Evolutionary conservation across 2,113 vertebrate species (phyloP).

Genomic region (Merops nubicus): DNA sequence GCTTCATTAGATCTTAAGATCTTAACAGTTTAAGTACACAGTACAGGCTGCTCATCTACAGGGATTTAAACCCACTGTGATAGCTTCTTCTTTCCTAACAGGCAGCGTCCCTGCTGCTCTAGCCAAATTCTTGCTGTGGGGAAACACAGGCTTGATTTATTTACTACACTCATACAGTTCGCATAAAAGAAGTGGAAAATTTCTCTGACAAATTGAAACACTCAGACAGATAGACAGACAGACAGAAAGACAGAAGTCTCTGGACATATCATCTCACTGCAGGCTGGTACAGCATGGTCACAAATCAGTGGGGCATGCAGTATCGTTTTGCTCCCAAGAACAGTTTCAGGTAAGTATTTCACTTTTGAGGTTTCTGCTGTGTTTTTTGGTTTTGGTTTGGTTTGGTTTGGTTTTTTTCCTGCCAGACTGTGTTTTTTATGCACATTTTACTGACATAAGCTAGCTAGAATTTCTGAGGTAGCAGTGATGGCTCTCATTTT

Average conservation of each 20-base stretch:
- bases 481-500: background rate
- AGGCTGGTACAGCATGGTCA: background rate
- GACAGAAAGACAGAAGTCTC: background rate
- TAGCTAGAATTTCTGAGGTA: background rate
- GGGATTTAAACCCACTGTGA: background rate
- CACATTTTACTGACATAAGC: background rate
- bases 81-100: background rate
- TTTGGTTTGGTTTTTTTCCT: background rate
- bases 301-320: background rate
- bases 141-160: background rate
- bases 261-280: background rate
- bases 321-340: constrained; percentile 56
- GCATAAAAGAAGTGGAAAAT: background rate
- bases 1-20: background rate
- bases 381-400: background rate
- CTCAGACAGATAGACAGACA: background rate
- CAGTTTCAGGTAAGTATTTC: constrained; percentile 11
- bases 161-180: background rate
- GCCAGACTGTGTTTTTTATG: background rate
- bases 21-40: background rate
- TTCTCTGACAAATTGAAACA: background rate
- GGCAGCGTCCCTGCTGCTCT: background rate
- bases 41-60: background rate
- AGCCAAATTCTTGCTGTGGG: background rate
- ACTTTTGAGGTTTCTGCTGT: background rate